Base-by-base conservation (phyloP, 2,797 vertebrate genomes). In the Silurus lanzhouensis region DNA sequence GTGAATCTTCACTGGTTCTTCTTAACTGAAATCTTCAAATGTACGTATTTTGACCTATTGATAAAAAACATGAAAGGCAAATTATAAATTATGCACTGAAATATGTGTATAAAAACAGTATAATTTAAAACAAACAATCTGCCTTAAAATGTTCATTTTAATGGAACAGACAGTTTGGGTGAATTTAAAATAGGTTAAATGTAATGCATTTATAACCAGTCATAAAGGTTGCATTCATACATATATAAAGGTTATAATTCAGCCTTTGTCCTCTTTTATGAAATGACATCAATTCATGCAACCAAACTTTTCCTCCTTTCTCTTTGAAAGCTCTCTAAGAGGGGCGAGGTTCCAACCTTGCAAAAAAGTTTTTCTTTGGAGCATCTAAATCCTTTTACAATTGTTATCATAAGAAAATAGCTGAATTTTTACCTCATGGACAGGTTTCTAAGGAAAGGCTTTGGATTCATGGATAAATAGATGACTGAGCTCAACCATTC, bases 181-280 rank as follows among this genome's bases (percentile, higher is more conserved):
- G 57, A 78, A 61, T 61, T 78, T 22, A 17, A 31, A 13, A 82
- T 66, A 52, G 76, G 86, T 83, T 72, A 84, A 86, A 83, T 84
- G 61, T 60, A 80, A 81, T 46, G 19, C 19, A 25, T 52, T 52
- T 52, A 10, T 52, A 52, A 52, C 6, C 48, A 52, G 6, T 52
- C 8, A 52, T 52, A 52, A 52, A 7, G 48, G 48, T 52, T 52
- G 48, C 48, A 52, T 7, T 52, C 48, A 52, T 52, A 52, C 48
- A 52, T 7, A 52, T 52, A 52, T 52, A 52, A 52, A 52, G 7
- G 48, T 52, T 52, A 52, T 52, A 57, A 61, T 83, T 82, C 38
- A 75, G 60, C 85, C 77, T 83, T 79, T 87, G 77, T 84, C 70
- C n/a, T 74, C 84, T 88, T 89, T 89, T 71, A 90, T 88, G 87